Base-by-base conservation (phyloP, 2,888 invertebrate species). In the Brachylomia viminalis region DNA sequence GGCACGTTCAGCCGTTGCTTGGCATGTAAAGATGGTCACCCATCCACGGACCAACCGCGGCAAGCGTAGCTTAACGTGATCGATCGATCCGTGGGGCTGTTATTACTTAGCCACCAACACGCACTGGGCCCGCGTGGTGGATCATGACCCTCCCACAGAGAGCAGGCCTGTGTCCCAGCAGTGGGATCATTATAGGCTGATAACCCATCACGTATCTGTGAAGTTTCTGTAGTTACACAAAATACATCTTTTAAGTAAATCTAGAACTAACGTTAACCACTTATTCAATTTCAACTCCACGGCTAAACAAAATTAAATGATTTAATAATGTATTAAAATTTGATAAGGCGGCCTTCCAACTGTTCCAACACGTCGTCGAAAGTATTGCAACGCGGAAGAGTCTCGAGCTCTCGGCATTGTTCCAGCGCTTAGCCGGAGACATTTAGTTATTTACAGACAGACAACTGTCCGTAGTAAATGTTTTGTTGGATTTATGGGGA, bases 341-440 rank as follows among this genome's bases (percentile, higher is more conserved):
- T 82, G 77, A 89, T 88, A 84, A 87, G 56, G 13, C 69, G 75
- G 52, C 86, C 88, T 89, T 79, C 84, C 71, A 65, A 83, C 81
- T 71, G 59, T 89, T 79, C 84, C 71, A 65, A 83, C 81, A 72
- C 62, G 52, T 58, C 47, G 69, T 72, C 65, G 62, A 80, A 78
- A 75, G 67, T 79, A 77, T 72, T 84, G 72, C 77, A 80, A 87
- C 81, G 77, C 87, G 89, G 89, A 88, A 88, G 79, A 52, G 42
- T 11, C 33, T 82, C 45, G 15, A 8, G 7, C 23, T 30, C 90
- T 91, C 90, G 91, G 90, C 92, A 91, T 91, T 90, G 90, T 92
- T 92, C 92, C 92, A 92, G 90, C 82, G 74, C 79, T 79, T 80
- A 54, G 79, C 15, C 77, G 69, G 76, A 84, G 82, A 85, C 89